Base-by-base conservation (phyloP, 2,888 invertebrate species). In the Dione vanillae region DNA sequence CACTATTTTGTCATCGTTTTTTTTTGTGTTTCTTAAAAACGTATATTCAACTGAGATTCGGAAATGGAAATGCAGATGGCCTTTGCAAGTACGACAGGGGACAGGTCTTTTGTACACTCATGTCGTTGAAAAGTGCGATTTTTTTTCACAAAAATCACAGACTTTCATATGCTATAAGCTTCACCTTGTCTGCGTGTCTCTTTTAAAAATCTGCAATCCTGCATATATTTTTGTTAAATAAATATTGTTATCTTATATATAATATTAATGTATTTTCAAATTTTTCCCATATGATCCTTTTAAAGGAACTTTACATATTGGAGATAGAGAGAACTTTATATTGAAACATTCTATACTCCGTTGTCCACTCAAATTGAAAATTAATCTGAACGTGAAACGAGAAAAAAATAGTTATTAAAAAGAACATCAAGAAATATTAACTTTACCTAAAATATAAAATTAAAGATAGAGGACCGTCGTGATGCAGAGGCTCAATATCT, bases 31-130 rank as follows among this genome's bases (percentile, higher is more conserved):
- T 45, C 43, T 16, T 45, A n/a, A 61, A 45, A 61, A 45, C 11
- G 45, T 52, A 56, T 40, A 40, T 67, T 14, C 45, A n/a, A 56
- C 59, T 61, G 64, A 47, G 54, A 64, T 69, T 54, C 40, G 37
- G 1, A 64, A 54, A 69, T 69, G 68, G 68, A 47, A 69, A 69
- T 64, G 62, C 47, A 16, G 56, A 56, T 56, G 16, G 62, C 68
- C 62, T 56, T 69, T 69, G 51, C 27, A 67, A 61, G 67, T 64
- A 16, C 47, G 47, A 59, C 20, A 20, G 64, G 58, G 54, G 51
- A 43, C 52, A 68, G 20, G 61, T 45, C 62, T 69, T 69, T 69
- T 64, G 61, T 61, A 61, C 61, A 41, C 10, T 27, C 61, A 45
- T 45, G 7, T 45, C 27, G 61, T 35, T 61, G 45, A 61, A 61